Evolutionary conservation across 1,140 invertebrate genomes (phyloP).

Genomic region (Lordiphosa clarofinis): DNA sequence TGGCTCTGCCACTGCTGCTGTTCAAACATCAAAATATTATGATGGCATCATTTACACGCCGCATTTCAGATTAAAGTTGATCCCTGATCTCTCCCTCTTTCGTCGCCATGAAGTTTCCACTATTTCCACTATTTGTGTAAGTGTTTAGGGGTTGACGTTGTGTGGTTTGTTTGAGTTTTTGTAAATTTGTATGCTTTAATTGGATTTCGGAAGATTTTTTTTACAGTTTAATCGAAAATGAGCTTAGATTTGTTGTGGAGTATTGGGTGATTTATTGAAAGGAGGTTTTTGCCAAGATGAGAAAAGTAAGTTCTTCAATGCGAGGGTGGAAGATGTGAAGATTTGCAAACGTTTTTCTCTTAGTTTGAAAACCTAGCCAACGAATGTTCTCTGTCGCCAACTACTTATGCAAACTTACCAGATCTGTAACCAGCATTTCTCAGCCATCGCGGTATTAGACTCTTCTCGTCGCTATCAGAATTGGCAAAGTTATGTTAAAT

Average conservation of each 20-base stretch:
- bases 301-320: no score
- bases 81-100: slow-evolving; percentile 29
- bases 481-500: no score
- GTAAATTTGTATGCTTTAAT: slow-evolving; percentile 57
- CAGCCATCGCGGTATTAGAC: no score
- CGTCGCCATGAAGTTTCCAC: slow-evolving; percentile 8
- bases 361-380: no score
- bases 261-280: no score
- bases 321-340: no score
- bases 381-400: no score
- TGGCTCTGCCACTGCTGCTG: slow-evolving; percentile 21
- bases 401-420: no score
- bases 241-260: slow-evolving; percentile 9
- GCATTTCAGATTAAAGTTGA: slow-evolving; percentile 69
- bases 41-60: slow-evolving; percentile 78
- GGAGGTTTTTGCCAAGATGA: no score
- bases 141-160: slow-evolving; percentile 21
- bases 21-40: slow-evolving; percentile 73
- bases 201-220: slow-evolving; percentile 34
- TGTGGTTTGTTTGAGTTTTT: slow-evolving; percentile 24
- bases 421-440: no score
- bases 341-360: no score
- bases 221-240: neutral
- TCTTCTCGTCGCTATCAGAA: no score
- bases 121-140: slow-evolving; percentile 4